Percentiles rank a stretch among this genome's conserved stretches.
phyloP scores from a whole-genome alignment of 2,888 invertebrate species.

The Liopterus haemorrhoidalis region DNA sequence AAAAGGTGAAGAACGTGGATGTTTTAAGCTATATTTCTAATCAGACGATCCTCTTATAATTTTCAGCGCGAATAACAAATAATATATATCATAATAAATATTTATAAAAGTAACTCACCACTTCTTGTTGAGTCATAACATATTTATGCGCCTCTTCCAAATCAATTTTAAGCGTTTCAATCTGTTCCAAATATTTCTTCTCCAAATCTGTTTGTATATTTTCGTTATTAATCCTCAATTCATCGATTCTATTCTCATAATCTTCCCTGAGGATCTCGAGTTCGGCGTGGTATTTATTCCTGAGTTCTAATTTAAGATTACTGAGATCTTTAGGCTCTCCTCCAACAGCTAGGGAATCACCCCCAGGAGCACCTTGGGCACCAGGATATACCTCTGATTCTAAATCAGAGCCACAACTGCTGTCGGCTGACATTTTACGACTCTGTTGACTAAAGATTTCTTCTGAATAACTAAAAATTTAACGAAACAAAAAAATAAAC shows the following conservation, averaged over 20 bases:
- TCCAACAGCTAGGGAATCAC: constrained; percentile 18
- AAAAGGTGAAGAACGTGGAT: no score
- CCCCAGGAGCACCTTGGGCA: constrained; percentile 25
- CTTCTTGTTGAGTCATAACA: constrained; percentile 49
- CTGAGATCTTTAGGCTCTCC: constrained; percentile 9
- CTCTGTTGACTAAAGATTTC: constrained; percentile 64
- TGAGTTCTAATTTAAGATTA: constrained; percentile 37
- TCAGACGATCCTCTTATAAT: not conserved
- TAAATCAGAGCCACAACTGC: constrained; percentile 45
- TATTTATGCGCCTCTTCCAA: constrained; percentile 41
- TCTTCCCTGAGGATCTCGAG: constrained; percentile 39
- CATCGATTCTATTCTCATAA: constrained; percentile 43
- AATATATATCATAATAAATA: not conserved
- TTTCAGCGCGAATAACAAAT: not conserved
- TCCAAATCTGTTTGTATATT: constrained; percentile 47
- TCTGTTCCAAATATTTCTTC: constrained; percentile 47
- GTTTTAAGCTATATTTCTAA: not conserved
- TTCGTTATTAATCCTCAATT: constrained; percentile 47
- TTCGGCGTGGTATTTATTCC: constrained; percentile 47
- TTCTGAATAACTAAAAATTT: constrained; percentile 54
- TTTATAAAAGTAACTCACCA: constrained; percentile 39
- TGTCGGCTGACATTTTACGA: constrained; percentile 51
- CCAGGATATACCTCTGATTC: constrained; percentile 42
- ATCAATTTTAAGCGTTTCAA: constrained; percentile 52
- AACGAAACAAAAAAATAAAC: constrained; percentile 6